phyloP scores from a whole-genome alignment of 2,797 vertebrate species.

The Sciurus carolinensis region DNA sequence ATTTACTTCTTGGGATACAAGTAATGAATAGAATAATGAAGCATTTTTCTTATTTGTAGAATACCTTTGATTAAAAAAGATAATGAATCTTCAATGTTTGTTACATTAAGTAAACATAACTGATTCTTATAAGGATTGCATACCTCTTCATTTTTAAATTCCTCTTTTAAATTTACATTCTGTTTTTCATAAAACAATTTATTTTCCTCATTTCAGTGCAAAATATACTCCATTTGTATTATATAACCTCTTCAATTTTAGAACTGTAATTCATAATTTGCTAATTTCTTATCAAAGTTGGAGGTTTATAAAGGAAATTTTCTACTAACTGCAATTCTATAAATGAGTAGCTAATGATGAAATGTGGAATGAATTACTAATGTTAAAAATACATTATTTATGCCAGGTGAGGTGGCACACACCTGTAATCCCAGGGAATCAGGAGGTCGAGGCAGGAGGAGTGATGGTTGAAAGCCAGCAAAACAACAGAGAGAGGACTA shows the following conservation, averaged over 20 bases:
- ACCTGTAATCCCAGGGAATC: too few species aligned
- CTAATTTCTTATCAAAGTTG: slow-evolving; percentile 19
- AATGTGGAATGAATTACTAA: neutral
- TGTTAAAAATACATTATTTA: neutral
- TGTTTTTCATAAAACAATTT: neutral
- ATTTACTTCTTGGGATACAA: neutral
- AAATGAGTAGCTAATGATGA: neutral
- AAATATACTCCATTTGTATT: neutral
- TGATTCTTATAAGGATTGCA: slow-evolving; percentile 9
- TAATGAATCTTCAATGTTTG: slow-evolving; percentile 1
- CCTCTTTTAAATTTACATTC: neutral
- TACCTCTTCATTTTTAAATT: neutral
- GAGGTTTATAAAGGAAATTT: neutral
- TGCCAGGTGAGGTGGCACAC: too few species aligned
- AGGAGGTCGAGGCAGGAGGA: too few species aligned
- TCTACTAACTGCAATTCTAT: neutral
- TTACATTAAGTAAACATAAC: neutral
- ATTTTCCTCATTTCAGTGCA: neutral
- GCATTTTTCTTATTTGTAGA: neutral
- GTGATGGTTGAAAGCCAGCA: too few species aligned
- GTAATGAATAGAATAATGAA: slow-evolving; percentile 10
- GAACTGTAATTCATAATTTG: neutral
- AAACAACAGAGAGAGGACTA: too few species aligned
- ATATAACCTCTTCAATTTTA: neutral
- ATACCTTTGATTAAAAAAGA: neutral